phyloP scores from a whole-genome alignment of 2,888 invertebrate species.

The Agonum fuliginosum region DNA sequence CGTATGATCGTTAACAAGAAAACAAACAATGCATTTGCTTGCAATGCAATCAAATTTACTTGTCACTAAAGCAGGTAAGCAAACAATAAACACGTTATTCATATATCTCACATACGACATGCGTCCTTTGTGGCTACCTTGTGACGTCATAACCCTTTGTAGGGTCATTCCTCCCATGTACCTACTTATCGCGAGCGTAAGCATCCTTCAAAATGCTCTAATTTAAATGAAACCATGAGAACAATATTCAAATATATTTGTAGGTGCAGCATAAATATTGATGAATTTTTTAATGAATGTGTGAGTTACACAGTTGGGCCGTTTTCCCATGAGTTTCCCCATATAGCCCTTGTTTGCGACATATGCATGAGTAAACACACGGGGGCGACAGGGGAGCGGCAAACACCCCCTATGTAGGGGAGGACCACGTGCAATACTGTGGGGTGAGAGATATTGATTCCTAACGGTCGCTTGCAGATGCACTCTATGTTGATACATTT shows the following conservation, averaged over 20 bases:
- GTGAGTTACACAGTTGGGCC: slow-evolving; percentile 21
- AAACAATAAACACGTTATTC: slow-evolving; percentile 14
- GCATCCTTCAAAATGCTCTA: neutral
- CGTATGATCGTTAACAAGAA: neutral
- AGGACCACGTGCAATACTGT: slow-evolving; percentile 35
- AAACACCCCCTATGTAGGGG: slow-evolving; percentile 31
- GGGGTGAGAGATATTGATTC: slow-evolving; percentile 54
- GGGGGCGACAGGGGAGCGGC: neutral
- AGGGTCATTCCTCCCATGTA: slow-evolving; percentile 22
- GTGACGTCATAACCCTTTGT: slow-evolving; percentile 44
- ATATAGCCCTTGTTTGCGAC: slow-evolving; percentile 30
- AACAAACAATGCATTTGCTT: slow-evolving; percentile 33
- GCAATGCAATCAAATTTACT: slow-evolving; percentile 30
- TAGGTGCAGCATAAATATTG: slow-evolving; percentile 49
- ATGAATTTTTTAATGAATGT: slow-evolving; percentile 50
- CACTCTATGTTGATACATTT: neutral
- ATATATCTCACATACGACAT: neutral
- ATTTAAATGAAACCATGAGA: slow-evolving; percentile 16
- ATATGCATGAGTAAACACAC: slow-evolving; percentile 33
- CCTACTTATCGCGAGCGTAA: slow-evolving; percentile 6
- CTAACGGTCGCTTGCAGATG: slow-evolving; percentile 46
- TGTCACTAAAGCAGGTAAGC: neutral
- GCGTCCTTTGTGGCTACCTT: slow-evolving; percentile 49
- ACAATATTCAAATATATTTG: slow-evolving; percentile 23
- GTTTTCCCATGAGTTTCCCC: slow-evolving; percentile 47